Evolutionary conservation across 2,113 vertebrate species (phyloP).

Genomic region (Miniopterus natalensis): DNA sequence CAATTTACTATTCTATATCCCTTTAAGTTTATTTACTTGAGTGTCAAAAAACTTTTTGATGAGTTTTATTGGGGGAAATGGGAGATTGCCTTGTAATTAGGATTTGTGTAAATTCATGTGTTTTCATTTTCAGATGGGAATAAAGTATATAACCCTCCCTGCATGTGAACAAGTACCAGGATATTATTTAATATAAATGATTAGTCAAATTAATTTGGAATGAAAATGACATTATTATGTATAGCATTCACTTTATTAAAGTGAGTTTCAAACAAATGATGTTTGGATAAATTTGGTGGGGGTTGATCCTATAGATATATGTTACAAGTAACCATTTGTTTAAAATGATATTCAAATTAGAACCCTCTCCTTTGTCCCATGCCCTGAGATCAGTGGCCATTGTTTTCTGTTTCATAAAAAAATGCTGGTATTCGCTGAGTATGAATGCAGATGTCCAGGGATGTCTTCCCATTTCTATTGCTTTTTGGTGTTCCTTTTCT

Average conservation of each 20-base stretch:
- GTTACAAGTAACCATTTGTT: background rate
- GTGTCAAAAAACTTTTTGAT: background rate
- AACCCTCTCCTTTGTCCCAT: background rate
- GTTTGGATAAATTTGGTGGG: conserved; percentile 9
- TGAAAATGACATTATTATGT: background rate
- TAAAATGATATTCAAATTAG: conserved; percentile 6
- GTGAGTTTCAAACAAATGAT: conserved; percentile 55
- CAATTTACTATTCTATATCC: background rate
- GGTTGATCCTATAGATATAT: background rate
- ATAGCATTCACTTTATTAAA: conserved; percentile 62
- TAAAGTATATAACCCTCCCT: background rate
- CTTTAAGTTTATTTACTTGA: conserved; percentile 40
- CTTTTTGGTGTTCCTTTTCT: conserved; percentile 31
- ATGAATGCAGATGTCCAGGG: background rate
- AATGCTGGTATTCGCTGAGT: background rate
- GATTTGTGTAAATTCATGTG: background rate
- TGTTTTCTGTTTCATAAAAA: background rate
- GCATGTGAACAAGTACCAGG: background rate
- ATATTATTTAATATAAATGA: background rate
- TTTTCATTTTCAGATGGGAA: background rate
- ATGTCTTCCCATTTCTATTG: conserved; percentile 23
- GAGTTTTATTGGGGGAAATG: background rate
- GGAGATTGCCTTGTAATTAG: background rate
- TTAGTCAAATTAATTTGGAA: conserved; percentile 41
- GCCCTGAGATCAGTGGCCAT: background rate